phyloP scores from a whole-genome alignment of 1,140 invertebrate species.

The Drosophila littoralis region DNA sequence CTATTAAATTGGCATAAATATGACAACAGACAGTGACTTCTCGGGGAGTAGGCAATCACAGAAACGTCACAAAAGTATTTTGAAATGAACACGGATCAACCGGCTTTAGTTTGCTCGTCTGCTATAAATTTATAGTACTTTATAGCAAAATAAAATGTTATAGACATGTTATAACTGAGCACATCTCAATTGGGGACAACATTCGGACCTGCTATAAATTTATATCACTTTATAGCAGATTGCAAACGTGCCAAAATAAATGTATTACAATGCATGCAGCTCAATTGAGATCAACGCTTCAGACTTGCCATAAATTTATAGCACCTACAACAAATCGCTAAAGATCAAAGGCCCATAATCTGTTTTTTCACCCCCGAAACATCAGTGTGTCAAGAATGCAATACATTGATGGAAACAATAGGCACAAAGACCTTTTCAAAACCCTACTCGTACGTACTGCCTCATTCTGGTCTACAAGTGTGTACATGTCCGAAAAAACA shows the following conservation, averaged over 20 bases:
- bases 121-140: conserved; percentile 9
- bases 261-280: background rate
- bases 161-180: background rate
- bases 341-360: conserved; percentile 65
- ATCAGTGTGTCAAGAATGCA: conserved; percentile 67
- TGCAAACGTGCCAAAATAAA: background rate
- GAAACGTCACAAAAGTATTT: background rate
- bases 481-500: conserved; percentile 24
- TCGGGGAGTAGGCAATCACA: background rate
- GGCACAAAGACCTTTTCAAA: conserved; percentile 34
- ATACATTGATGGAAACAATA: conserved; percentile 58
- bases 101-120: background rate
- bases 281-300: background rate
- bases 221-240: conserved; percentile 12
- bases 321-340: conserved; percentile 18
- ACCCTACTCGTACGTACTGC: conserved; percentile 54
- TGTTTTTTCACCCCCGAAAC: conserved; percentile 55
- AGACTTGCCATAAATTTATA: conserved; percentile 16
- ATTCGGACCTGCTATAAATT: conserved; percentile 7
- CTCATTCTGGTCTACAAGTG: conserved; percentile 43
- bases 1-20: background rate
- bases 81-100: background rate
- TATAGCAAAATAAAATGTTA: background rate
- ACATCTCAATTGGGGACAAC: background rate
- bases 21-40: background rate